A percentile compares a stretch with the other conserved stretches of the same genome.
Conservation (phyloP, 1,140 invertebrate species). For the Penaeus chinensis region DNA sequence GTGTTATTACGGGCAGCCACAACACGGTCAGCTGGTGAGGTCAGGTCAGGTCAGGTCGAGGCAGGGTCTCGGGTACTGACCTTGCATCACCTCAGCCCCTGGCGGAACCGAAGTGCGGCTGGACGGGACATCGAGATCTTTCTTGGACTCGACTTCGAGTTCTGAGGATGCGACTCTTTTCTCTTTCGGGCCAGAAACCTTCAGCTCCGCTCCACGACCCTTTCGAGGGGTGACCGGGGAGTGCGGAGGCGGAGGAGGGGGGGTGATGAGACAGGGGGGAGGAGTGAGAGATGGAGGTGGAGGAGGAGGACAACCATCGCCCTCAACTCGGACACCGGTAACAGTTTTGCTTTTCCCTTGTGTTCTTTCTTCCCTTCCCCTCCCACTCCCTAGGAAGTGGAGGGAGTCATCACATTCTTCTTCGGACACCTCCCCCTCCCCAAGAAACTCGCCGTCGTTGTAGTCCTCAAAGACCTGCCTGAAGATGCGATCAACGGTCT, state of each 20-base stretch:
- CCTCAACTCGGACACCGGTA: too few species aligned
- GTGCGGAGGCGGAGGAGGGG: too few species aligned
- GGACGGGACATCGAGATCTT: too few species aligned
- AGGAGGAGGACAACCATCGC: too few species aligned
- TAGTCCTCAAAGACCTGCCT: slow-evolving; percentile 42
- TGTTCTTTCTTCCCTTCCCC: background rate
- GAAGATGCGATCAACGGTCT: slow-evolving; percentile 46
- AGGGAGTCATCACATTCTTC: background rate
- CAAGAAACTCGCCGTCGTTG: slow-evolving; percentile 18
- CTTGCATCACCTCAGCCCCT: slow-evolving; percentile 34
- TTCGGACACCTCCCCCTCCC: slow-evolving; percentile 1
- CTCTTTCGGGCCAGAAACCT: too few species aligned
- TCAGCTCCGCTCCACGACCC: too few species aligned
- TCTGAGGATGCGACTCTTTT: too few species aligned
- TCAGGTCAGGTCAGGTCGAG: slow-evolving; percentile 48
- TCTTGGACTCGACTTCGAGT: too few species aligned
- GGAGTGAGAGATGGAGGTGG: too few species aligned
- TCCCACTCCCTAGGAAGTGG: background rate
- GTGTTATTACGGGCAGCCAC: slow-evolving; percentile 9
- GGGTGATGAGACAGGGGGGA: too few species aligned
- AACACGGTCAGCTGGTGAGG: slow-evolving; percentile 33
- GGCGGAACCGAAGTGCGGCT: background rate
- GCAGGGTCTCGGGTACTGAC: slow-evolving; percentile 54
- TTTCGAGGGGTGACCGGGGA: too few species aligned
- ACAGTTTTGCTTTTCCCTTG: background rate